A percentile compares a stretch with the other conserved stretches of the same genome.
phyloP scores from a whole-genome alignment of 2,888 invertebrate species.

The Ochropleura plecta region DNA sequence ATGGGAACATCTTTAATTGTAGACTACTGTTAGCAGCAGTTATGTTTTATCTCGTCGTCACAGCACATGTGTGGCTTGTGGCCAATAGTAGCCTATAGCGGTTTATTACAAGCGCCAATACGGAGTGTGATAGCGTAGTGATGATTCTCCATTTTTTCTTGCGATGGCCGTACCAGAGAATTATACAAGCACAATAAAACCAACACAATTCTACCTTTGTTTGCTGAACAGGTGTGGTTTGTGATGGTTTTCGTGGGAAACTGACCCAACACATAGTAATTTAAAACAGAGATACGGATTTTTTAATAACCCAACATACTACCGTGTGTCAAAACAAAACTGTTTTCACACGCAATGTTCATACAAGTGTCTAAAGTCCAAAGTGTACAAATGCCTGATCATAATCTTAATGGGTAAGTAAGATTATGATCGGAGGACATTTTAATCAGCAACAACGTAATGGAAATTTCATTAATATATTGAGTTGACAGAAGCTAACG shows the following conservation, averaged over 20 bases:
- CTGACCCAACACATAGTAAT: too few relatives aligned
- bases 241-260: background rate
- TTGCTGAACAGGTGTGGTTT: background rate
- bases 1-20: background rate
- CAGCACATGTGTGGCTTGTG: background rate
- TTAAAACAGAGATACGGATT: too few relatives aligned
- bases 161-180: background rate
- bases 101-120: background rate
- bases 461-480: too few relatives aligned
- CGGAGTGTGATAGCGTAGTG: background rate
- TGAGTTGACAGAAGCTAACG: too few relatives aligned
- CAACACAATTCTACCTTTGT: background rate
- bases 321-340: too few relatives aligned
- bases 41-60: background rate
- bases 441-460: too few relatives aligned
- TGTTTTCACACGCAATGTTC: too few relatives aligned
- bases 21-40: background rate
- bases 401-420: too few relatives aligned
- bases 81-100: background rate
- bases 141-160: background rate
- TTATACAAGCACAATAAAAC: background rate
- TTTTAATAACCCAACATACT: too few relatives aligned
- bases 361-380: too few relatives aligned
- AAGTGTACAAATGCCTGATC: too few relatives aligned
- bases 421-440: too few relatives aligned